A percentile compares a stretch with the other conserved stretches of the same genome.
Evolutionary conservation across 1,140 invertebrate genomes (phyloP).

Genomic region (Frieseomelitta varia): DNA sequence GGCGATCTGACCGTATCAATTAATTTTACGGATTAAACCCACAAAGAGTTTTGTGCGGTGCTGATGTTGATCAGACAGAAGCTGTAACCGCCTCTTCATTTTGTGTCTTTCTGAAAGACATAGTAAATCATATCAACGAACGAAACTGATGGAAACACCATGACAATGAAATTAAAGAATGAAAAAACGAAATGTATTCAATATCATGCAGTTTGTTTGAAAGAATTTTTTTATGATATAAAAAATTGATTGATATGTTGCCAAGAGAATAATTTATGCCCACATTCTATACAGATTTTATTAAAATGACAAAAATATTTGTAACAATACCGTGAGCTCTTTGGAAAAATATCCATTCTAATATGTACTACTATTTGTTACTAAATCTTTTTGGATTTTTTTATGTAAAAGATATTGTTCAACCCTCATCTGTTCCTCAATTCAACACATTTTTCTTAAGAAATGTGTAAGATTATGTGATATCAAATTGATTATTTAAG

Average conservation of each 20-base stretch:
- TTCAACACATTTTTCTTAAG: too few relatives aligned
- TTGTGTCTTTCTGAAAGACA: conserved; percentile 5
- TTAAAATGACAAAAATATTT: not conserved
- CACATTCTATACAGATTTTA: conserved; percentile 23
- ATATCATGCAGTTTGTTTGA: not conserved
- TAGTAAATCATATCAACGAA: not conserved
- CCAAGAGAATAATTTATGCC: conserved; percentile 35
- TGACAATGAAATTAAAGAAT: too few relatives aligned
- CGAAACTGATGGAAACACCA: not conserved
- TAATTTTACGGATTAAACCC: not conserved
- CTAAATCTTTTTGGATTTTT: not conserved
- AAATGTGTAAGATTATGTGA: too few relatives aligned
- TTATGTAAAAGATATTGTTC: not conserved
- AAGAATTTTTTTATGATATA: not conserved
- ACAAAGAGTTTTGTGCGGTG: not conserved
- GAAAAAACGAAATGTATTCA: not conserved
- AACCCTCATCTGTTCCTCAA: too few relatives aligned
- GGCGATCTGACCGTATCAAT: not conserved
- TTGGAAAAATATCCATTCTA: not conserved
- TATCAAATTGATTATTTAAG: too few relatives aligned
- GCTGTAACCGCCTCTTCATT: not conserved
- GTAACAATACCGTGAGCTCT: not conserved
- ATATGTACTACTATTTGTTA: too few relatives aligned
- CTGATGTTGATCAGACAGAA: not conserved
- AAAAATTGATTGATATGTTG: not conserved